These are phyloP conservation scores for Manis javanica DNA, from an alignment of 2,797 vertebrate species.

Conservation along the genomic window DNA sequence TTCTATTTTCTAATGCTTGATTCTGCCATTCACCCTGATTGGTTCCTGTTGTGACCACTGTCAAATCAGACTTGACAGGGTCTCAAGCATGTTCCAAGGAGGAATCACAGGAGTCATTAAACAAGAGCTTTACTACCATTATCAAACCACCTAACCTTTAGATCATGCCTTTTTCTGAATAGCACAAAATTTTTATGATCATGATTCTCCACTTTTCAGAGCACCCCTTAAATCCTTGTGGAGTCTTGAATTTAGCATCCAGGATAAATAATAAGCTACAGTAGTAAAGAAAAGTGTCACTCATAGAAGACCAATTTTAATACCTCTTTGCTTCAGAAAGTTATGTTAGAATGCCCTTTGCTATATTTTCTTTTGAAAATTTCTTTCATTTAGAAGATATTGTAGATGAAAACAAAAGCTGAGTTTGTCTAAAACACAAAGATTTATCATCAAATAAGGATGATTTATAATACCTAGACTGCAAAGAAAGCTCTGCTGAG, in stretches of 20 bases:
- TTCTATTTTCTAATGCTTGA: neutral
- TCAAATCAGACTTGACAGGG: neutral
- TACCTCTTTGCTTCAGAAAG: conserved; percentile 21
- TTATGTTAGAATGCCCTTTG: conserved; percentile 33
- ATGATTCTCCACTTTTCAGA: neutral
- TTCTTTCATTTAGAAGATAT: neutral
- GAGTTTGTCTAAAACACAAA: conserved; percentile 26
- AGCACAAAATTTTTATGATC: neutral
- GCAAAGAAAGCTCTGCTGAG: neutral
- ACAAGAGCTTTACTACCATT: neutral
- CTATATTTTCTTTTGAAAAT: conserved; percentile 44
- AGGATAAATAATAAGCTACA: conserved; percentile 44
- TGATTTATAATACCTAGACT: neutral
- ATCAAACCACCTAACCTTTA: neutral
- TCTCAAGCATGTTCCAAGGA: neutral
- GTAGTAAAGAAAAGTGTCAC: conserved; percentile 24
- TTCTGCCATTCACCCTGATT: neutral
- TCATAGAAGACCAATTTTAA: neutral
- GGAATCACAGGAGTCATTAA: neutral
- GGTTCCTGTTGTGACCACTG: neutral
- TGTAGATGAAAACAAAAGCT: conserved; percentile 35
- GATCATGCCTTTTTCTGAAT: neutral
- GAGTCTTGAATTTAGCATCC: neutral
- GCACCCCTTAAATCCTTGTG: neutral
- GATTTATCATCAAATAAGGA: neutral